Percentiles rank a stretch among this genome's conserved stretches.
phyloP scores from a whole-genome alignment of 2,113 vertebrate genomes.

The Tringa solitaria region DNA sequence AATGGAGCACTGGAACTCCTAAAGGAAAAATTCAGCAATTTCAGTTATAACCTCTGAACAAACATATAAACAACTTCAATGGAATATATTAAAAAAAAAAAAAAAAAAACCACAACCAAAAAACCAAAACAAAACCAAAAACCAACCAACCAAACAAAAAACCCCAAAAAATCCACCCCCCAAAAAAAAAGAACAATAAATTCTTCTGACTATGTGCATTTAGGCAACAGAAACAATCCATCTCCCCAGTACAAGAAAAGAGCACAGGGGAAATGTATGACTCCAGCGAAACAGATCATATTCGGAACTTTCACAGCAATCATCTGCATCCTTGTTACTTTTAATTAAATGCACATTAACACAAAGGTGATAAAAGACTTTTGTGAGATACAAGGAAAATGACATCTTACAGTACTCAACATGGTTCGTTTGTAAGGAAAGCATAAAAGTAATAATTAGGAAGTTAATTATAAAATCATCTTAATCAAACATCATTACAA shows the following conservation, averaged over 20 bases:
- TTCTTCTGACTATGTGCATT: background rate
- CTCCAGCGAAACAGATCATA: background rate
- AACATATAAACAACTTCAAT: background rate
- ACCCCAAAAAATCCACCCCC: too few species aligned
- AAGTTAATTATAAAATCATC: background rate
- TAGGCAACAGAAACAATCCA: background rate
- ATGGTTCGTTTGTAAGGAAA: background rate
- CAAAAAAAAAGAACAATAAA: background rate
- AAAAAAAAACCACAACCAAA: too few species aligned
- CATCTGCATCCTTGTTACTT: background rate
- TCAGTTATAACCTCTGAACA: background rate
- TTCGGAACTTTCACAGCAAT: background rate
- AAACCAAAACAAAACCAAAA: too few species aligned
- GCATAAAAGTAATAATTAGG: background rate
- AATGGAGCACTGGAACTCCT: background rate
- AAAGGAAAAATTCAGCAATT: conserved; percentile 14
- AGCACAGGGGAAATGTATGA: rapidly evolving
- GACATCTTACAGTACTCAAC: background rate
- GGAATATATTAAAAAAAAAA: background rate
- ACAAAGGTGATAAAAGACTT: background rate
- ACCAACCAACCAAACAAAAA: too few species aligned
- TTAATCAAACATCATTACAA: background rate
- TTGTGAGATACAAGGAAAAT: background rate
- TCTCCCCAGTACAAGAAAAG: background rate
- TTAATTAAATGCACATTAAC: background rate